Conservation (phyloP, 2,113 vertebrate genomes). For the Otocyon megalotis region DNA sequence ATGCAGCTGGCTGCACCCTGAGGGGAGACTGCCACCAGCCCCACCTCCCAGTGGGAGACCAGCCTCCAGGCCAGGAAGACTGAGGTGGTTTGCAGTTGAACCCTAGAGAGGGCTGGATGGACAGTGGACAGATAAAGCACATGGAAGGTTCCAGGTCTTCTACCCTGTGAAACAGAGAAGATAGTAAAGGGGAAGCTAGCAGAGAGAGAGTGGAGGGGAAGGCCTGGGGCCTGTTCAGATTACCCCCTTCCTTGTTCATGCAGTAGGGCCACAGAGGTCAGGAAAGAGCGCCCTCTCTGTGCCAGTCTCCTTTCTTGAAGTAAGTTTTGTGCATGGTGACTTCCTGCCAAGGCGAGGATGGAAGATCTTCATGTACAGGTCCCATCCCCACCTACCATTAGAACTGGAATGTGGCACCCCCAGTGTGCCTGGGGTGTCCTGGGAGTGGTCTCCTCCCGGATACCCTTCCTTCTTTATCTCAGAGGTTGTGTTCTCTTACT, state of each 20-base stretch:
- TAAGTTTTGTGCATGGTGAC: not conserved
- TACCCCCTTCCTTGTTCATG: not conserved
- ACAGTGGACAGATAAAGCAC: not conserved
- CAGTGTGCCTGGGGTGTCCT: not conserved
- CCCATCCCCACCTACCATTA: not conserved
- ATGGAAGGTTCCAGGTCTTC: not conserved
- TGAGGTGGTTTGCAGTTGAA: not conserved
- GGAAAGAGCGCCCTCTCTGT: not conserved
- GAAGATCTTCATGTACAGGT: not conserved
- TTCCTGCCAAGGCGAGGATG: not conserved
- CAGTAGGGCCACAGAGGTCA: not conserved
- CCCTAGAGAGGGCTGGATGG: not conserved
- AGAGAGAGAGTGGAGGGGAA: not conserved
- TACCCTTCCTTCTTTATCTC: not conserved
- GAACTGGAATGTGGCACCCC: not conserved
- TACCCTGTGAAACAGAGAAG: not conserved
- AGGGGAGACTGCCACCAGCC: not conserved
- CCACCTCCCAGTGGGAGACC: not conserved
- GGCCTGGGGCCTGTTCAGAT: not conserved
- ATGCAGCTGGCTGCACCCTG: not conserved
- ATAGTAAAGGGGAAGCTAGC: not conserved
- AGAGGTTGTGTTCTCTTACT: too few relatives aligned
- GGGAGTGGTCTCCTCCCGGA: not conserved
- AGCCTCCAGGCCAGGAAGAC: conserved; percentile 22
- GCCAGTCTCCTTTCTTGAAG: not conserved